Evolutionary conservation across 2,888 invertebrate genomes (phyloP), one percentile per base, ranked within the genome.

Genomic region (Aplocera efformata): DNA sequence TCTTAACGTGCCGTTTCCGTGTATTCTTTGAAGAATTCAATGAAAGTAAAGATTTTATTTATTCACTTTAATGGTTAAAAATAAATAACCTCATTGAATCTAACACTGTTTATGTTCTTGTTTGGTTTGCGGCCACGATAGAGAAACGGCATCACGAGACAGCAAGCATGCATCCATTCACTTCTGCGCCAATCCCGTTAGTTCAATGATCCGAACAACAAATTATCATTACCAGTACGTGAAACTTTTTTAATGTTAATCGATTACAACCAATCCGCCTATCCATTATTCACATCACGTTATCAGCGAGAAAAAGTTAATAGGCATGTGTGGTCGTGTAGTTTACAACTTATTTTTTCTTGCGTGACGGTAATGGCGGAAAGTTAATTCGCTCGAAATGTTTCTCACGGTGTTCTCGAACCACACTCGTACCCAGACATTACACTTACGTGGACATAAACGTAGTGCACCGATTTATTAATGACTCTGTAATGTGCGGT

Each of bases 321-420:
- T 64, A 53, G 40, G 36, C 43, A 52, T 60, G 58, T 62, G 61
- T 60, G 60, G 53, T 64, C n/a, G n/a, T n/a, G n/a, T n/a, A n/a
- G n/a, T n/a, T 63, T 60, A 59, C 52, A 63, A 66, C 65, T 62
- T 65, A 72, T 68, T 75, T 69, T 71, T 68, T 72, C 67, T 79
- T 65, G 80, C 81, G 72, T 80, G 80, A 72, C 72, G 67, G 63
- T 78, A 78, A 79, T 72, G 66, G 70, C 72, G 71, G 74, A 78
- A 76, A 82, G 75, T 77, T 75, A 70, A 75, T 74, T 75, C 67
- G 63, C 67, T 68, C 62, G 70, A 63, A 75, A 66, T 67, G 69
- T 75, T 84, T 85, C 85, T 79, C 85, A 85, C 84, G 83, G 72
- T 77, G 62, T 57, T 67, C 65, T 66, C 63, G 54, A 60, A 17